phyloP scores from a whole-genome alignment of 2,113 vertebrate species.

The Pitta sordida region DNA sequence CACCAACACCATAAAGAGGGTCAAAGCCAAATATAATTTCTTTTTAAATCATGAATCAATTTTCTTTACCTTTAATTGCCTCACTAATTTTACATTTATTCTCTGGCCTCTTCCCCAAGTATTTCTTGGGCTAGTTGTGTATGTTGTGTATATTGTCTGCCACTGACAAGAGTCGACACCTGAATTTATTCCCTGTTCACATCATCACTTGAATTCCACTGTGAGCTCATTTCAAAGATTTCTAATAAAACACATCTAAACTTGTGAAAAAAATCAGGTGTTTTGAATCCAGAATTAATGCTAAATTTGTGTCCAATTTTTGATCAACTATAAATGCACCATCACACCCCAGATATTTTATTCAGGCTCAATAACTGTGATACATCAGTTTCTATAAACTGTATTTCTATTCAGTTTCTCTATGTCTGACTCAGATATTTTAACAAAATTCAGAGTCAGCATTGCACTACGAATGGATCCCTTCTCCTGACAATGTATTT shows the following conservation, averaged over 20 bases:
- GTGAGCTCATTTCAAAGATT: neutral
- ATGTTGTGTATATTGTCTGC: too few relatives aligned
- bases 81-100: neutral
- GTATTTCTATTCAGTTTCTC: neutral
- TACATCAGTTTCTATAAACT: neutral
- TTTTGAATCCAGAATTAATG: neutral
- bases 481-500: neutral
- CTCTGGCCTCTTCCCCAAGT: neutral
- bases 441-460: neutral
- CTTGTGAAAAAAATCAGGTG: neutral
- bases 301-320: neutral
- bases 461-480: fast-evolving
- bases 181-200: neutral
- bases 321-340: neutral
- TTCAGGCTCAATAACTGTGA: neutral
- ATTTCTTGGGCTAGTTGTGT: neutral
- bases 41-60: neutral
- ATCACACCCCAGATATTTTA: neutral
- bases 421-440: neutral
- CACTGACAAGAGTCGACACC: neutral
- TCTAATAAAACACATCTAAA: neutral
- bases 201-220: neutral
- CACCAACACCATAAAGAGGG: neutral
- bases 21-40: neutral
- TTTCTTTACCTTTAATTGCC: neutral